phyloP scores from a whole-genome alignment of 2,797 vertebrate genomes.

The Microctenopoma stevenorrisi region DNA sequence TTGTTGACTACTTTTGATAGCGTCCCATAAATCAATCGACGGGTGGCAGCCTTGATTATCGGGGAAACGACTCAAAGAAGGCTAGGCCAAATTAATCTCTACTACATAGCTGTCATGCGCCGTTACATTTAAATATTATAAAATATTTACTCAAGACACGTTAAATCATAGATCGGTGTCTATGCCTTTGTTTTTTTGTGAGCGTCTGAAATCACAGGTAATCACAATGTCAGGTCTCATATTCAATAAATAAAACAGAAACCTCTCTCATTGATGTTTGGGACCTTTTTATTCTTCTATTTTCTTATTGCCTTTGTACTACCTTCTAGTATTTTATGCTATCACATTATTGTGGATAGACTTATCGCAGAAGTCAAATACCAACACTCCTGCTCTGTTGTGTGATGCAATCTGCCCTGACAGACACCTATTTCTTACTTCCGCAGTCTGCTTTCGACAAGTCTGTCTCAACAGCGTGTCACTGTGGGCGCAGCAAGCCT shows the following conservation, averaged over 20 bases:
- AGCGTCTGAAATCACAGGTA: not conserved
- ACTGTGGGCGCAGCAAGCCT: not conserved
- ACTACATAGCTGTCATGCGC: not conserved
- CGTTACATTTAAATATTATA: not conserved
- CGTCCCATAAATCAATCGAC: conserved; percentile 66
- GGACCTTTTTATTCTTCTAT: not conserved
- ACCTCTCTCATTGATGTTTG: not conserved
- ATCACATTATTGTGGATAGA: conserved; percentile 2
- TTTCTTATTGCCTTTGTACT: too few species aligned
- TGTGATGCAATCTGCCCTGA: not conserved
- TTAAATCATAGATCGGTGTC: not conserved
- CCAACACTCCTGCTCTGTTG: not conserved
- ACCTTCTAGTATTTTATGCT: too few species aligned
- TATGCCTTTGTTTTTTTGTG: not conserved
- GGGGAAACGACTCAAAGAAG: conserved; percentile 12
- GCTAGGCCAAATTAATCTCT: conserved; percentile 3
- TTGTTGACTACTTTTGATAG: conserved; percentile 59
- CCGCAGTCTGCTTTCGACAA: not conserved
- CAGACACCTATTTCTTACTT: not conserved
- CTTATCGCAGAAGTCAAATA: conserved; percentile 11
- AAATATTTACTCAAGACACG: conserved; percentile 1
- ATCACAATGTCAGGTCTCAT: not conserved
- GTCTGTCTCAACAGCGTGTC: not conserved
- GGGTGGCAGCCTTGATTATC: conserved; percentile 32
- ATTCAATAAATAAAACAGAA: not conserved